Base-by-base conservation (phyloP, 2,797 vertebrate species). In the Alectoris magna region DNA sequence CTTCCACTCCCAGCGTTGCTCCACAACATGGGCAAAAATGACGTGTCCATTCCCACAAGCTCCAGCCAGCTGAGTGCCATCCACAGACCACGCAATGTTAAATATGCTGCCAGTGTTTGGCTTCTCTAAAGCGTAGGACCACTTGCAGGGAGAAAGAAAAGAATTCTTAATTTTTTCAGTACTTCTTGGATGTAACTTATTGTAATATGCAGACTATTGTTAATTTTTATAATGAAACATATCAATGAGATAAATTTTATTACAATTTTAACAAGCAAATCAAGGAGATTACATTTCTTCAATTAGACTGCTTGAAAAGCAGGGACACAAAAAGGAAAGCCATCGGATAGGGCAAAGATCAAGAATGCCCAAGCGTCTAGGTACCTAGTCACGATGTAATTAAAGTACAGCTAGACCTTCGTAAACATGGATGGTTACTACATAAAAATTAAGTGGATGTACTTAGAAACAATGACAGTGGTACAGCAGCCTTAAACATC, bases 61-160 rank as follows among this genome's bases (percentile, higher is more conserved):
- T 41, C 99, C 99, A 0, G 99, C 99, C 62, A 99, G 97, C 91
- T 99, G 99, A 60, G 99, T 99, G 91, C 99, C 99, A 46, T 99
- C 99, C 27, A 98, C 92, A 29, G 99, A 99, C 99, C 99, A 99
- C 1, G 98, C 98, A 49, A 99, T 96, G 91, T 98, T 98, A 96
- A 99, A 99, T 94, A 99, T 97, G 60, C 99, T 99, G 88, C 99
- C 99, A 2, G 99, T 99, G 96, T 97, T 99, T 53, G 99, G 99
- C 95, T 99, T 99, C 97, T 99, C 99, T 96, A 99, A 97, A 6
- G 99, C 98, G 39, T 99, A 99, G 6, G 99, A 99, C 99, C 99
- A 99, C 99, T 99, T 92, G 6, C 36, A 91, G 73, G 79, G 83
- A 46, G 12, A 24, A 3, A 87, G 34, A 66, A 85, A 79, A 93